Evolutionary conservation across 2,888 invertebrate genomes (phyloP).

Genomic region (Xestia c-nigrum): DNA sequence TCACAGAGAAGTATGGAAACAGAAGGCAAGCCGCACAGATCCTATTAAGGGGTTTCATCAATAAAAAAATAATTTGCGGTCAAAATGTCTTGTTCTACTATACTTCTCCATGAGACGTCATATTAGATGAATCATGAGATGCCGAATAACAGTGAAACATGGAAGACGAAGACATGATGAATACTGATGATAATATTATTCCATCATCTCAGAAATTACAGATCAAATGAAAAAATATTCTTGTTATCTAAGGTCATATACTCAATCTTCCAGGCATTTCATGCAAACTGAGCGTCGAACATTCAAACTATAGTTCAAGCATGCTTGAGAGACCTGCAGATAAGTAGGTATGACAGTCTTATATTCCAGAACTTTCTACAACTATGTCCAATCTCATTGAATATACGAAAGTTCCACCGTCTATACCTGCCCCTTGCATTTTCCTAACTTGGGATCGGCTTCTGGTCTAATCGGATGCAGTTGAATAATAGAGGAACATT

Average conservation of each 20-base stretch:
- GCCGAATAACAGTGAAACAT: neutral
- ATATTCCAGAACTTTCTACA: constrained; percentile 29
- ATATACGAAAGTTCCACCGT: neutral
- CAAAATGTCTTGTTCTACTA: neutral
- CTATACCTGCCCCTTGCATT: neutral
- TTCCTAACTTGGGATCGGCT: neutral
- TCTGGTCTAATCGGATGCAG: neutral
- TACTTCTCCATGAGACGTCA: neutral
- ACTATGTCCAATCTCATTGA: constrained; percentile 27
- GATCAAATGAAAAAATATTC: too few relatives aligned
- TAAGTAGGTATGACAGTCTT: neutral
- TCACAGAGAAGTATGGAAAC: too few relatives aligned
- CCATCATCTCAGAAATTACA: neutral
- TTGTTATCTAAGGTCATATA: neutral
- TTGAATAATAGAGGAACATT: neutral
- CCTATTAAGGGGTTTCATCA: too few relatives aligned
- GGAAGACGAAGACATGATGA: neutral
- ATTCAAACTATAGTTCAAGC: neutral
- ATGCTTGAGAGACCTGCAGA: constrained; percentile 14
- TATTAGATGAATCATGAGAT: neutral
- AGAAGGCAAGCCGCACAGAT: too few relatives aligned
- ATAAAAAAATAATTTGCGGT: too few relatives aligned
- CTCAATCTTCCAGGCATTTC: neutral
- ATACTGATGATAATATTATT: neutral
- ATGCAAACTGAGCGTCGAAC: neutral